Percentiles rank a stretch among this genome's conserved stretches.
These are phyloP conservation scores for Sesia bembeciformis DNA, from an alignment of 2,888 invertebrate genomes.

Conservation along the genomic window DNA sequence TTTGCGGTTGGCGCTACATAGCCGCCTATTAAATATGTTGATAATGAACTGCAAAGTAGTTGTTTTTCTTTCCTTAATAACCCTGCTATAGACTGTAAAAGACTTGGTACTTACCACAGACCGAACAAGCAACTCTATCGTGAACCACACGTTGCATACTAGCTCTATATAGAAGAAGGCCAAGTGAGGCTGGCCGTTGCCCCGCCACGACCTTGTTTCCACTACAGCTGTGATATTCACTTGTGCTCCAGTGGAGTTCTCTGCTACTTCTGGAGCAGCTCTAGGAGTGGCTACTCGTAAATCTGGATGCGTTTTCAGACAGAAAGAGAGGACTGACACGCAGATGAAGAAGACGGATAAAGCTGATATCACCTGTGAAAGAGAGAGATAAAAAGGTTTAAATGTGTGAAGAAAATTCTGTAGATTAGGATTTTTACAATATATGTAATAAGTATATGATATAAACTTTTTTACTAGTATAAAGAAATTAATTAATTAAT, in stretches of 20 bases:
- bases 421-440: too few relatives aligned
- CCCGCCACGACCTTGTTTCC: conserved; percentile 42
- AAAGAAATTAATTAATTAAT: too few relatives aligned
- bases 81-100: too few relatives aligned
- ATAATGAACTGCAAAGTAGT: too few relatives aligned
- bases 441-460: too few relatives aligned
- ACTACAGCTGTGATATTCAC: conserved; percentile 17
- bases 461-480: too few relatives aligned
- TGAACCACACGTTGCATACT: conserved; percentile 97
- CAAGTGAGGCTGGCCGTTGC: conserved; percentile 76
- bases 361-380: conserved; percentile 87
- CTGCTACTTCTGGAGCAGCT: conserved; percentile 11
- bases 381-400: conserved; percentile 11
- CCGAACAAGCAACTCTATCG: conserved; percentile 90
- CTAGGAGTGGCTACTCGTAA: conserved; percentile 76
- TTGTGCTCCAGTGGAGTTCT: conserved; percentile 17
- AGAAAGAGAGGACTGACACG: conserved; percentile 95
- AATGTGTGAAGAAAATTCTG: too few relatives aligned
- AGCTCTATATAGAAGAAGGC: conserved; percentile 95
- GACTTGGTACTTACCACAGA: conserved; percentile 81
- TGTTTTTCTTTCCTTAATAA: too few relatives aligned
- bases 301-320: conserved; percentile 95
- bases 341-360: conserved; percentile 97
- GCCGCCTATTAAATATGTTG: too few relatives aligned
- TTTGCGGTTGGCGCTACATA: too few relatives aligned